Evolutionary conservation across 1,140 invertebrate genomes (phyloP).

Genomic region (Atta colombica): DNA sequence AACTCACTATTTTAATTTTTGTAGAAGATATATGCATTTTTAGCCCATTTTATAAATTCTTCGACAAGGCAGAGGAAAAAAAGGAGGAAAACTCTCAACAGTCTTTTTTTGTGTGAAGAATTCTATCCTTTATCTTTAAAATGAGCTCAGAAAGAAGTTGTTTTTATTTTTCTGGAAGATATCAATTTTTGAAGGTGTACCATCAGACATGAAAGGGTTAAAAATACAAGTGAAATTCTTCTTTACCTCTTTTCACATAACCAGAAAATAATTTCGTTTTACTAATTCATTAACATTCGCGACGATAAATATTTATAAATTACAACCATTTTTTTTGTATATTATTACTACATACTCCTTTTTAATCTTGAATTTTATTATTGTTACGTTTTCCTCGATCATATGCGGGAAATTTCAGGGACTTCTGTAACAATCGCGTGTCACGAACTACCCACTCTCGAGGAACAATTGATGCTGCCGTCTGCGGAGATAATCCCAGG

Average conservation of each 20-base stretch:
- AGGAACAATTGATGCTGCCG: conserved; percentile 60
- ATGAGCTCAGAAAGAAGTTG: no score
- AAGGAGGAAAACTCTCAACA: no score
- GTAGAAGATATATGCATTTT: no score
- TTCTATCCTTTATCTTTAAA: no score
- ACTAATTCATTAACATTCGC: not conserved
- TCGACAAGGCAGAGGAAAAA: no score
- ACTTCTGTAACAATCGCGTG: conserved; percentile 60
- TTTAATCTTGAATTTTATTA: not conserved
- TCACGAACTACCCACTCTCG: conserved; percentile 67
- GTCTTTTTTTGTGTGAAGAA: no score
- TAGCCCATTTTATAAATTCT: no score
- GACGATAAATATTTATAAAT: not conserved
- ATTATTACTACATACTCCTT: not conserved
- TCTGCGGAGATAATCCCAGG: conserved; percentile 69
- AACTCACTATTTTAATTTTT: no score
- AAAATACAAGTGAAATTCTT: not conserved
- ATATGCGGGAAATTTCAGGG: conserved; percentile 17
- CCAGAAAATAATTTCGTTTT: not conserved
- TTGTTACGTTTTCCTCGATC: conserved; percentile 8
- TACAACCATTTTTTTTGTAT: not conserved
- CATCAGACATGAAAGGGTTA: no score
- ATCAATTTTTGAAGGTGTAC: no score
- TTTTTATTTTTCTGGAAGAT: no score
- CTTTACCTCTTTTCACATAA: not conserved